Evolutionary conservation across 2,888 invertebrate genomes (phyloP).

Genomic region (Erannis defoliaria): DNA sequence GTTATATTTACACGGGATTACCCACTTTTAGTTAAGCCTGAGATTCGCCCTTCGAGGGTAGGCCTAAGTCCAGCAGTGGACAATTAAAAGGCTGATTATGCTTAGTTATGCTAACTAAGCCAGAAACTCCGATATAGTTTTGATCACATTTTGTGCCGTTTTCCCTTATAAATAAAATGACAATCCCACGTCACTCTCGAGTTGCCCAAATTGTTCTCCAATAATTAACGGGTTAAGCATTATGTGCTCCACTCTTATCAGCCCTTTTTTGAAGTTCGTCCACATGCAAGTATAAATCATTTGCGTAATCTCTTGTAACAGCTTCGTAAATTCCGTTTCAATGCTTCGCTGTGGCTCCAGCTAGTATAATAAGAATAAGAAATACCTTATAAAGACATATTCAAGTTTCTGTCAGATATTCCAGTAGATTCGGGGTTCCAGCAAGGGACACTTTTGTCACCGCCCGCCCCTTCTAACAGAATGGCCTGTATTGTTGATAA

Average conservation of each 20-base stretch:
- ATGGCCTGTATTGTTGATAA: conserved; percentile 19
- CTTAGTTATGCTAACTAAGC: no score
- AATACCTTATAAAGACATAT: no score
- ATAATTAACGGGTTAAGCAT: neutral
- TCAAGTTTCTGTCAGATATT: neutral
- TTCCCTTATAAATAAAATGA: neutral
- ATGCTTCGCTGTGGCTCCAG: neutral
- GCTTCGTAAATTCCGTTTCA: no score
- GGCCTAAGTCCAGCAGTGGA: no score
- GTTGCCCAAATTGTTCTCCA: neutral
- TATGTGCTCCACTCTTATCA: neutral
- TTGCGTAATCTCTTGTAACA: neutral
- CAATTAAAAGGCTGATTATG: no score
- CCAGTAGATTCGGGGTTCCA: neutral
- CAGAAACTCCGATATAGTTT: no score
- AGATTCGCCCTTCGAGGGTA: no score
- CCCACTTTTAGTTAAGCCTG: no score
- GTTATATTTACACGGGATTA: no score
- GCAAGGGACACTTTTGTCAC: neutral
- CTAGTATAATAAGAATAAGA: neutral
- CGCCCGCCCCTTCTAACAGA: neutral
- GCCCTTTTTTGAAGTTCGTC: neutral
- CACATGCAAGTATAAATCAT: neutral
- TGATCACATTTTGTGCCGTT: no score
- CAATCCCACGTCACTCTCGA: neutral